Conservation (phyloP, 2,113 vertebrate species). For the Xenotilapia longispinis region DNA sequence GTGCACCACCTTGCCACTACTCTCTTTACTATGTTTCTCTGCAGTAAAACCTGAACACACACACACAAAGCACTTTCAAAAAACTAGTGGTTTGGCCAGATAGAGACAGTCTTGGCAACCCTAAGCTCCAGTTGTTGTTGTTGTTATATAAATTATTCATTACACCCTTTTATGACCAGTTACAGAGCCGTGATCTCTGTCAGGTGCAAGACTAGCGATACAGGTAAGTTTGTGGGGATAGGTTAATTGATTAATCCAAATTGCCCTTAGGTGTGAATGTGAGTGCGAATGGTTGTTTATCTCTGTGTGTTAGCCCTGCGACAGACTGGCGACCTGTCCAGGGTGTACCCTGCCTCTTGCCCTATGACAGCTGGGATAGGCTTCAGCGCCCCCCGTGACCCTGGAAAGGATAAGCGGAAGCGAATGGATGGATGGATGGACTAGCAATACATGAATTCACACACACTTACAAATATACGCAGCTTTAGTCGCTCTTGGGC, state of each 20-base stretch:
- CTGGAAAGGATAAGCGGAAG: too few species aligned
- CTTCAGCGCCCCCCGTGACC: neutral
- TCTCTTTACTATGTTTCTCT: neutral
- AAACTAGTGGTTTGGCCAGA: neutral
- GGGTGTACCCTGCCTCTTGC: neutral
- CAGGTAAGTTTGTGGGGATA: neutral
- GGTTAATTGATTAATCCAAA: neutral
- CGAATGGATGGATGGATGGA: neutral
- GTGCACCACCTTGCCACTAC: fast-evolving
- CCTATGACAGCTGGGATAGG: neutral
- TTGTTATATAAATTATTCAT: conserved; percentile 8
- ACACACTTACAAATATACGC: neutral
- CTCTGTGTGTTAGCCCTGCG: neutral
- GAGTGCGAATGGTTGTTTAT: fast-evolving
- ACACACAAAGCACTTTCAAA: neutral
- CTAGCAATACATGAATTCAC: neutral
- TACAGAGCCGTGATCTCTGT: neutral
- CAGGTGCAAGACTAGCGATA: neutral
- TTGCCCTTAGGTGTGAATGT: neutral
- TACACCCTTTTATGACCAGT: neutral
- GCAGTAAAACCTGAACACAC: neutral
- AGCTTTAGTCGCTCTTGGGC: conserved; percentile 15
- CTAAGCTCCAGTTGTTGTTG: neutral
- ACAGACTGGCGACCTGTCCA: neutral
- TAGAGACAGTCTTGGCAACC: neutral